These are phyloP conservation scores for Brachyistius frenatus DNA, from an alignment of 2,113 vertebrate species.

Conservation along the genomic window DNA sequence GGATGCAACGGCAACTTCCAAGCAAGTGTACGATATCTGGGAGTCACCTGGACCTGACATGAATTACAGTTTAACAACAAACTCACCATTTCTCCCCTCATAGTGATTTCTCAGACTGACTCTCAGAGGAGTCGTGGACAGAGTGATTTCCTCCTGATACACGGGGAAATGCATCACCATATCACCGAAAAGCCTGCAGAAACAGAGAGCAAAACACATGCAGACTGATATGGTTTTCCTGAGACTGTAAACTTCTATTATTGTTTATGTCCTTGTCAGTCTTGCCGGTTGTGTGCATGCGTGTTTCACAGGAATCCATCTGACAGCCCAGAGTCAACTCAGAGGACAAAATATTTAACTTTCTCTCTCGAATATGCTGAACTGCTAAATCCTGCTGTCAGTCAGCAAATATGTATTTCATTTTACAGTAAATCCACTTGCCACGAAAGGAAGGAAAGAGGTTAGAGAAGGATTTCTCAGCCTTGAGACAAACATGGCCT, in stretches of 20 bases:
- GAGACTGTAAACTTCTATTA: not conserved
- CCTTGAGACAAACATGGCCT: not conserved
- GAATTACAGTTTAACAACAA: constrained; percentile 6
- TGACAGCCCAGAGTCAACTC: not conserved
- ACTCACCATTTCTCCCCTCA: constrained; percentile 87
- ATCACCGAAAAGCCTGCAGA: constrained; percentile 83
- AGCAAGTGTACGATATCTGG: not conserved
- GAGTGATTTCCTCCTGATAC: constrained; percentile 93
- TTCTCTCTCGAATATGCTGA: not conserved
- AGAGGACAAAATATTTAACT: not conserved
- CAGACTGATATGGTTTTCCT: not conserved
- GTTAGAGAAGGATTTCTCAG: not conserved
- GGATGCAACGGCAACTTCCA: not conserved
- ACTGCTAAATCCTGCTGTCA: not conserved
- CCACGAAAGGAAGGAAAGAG: too few relatives aligned
- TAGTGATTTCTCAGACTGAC: constrained; percentile 88
- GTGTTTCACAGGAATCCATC: too few relatives aligned
- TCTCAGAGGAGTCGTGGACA: constrained; percentile 85
- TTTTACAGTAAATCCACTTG: not conserved
- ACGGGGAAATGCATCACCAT: constrained; percentile 88
- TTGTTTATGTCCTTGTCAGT: too few relatives aligned
- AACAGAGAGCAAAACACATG: not conserved
- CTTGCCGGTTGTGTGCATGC: too few relatives aligned
- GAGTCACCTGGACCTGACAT: not conserved
- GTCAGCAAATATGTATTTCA: not conserved